Conservation (phyloP, 2,113 vertebrate genomes). For the Eolophus roseicapilla region DNA sequence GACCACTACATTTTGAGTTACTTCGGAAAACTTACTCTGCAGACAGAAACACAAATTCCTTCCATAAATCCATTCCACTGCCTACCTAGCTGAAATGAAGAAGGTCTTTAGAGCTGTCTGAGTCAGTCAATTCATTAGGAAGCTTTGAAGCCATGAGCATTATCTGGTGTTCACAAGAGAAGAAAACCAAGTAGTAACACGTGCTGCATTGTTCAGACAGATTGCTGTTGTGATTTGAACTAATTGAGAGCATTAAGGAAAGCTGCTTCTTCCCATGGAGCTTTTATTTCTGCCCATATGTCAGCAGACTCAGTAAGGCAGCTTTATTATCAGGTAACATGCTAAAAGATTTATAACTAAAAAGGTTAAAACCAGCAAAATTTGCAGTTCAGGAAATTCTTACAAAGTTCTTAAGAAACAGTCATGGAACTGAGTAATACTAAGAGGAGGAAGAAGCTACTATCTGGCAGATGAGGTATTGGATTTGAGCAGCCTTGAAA, state of each 20-base stretch:
- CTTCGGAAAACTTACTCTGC: not conserved
- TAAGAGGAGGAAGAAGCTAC: not conserved
- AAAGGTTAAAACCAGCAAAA: not conserved
- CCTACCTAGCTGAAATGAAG: not conserved
- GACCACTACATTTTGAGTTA: not conserved
- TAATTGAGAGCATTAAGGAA: slow-evolving; percentile 47
- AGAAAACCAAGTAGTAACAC: slow-evolving; percentile 1
- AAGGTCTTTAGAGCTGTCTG: not conserved
- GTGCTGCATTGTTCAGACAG: slow-evolving; percentile 28
- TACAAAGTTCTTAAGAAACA: not conserved
- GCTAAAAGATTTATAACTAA: not conserved
- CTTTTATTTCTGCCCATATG: slow-evolving; percentile 30
- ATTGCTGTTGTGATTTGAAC: slow-evolving; percentile 19
- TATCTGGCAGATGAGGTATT: not conserved
- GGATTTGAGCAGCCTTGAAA: not conserved
- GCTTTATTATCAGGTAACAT: not conserved
- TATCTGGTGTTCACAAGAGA: not conserved
- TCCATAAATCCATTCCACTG: not conserved
- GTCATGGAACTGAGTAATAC: not conserved
- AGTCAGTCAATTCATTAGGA: slow-evolving; percentile 27
- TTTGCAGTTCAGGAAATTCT: not conserved
- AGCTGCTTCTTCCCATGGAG: slow-evolving; percentile 3
- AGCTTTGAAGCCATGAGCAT: slow-evolving; percentile 12
- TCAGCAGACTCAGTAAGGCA: not conserved
- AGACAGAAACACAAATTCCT: not conserved